A percentile compares a stretch with the other conserved stretches of the same genome.
These are phyloP conservation scores for Molothrus ater DNA, from an alignment of 2,797 vertebrate species.

Conservation along the genomic window DNA sequence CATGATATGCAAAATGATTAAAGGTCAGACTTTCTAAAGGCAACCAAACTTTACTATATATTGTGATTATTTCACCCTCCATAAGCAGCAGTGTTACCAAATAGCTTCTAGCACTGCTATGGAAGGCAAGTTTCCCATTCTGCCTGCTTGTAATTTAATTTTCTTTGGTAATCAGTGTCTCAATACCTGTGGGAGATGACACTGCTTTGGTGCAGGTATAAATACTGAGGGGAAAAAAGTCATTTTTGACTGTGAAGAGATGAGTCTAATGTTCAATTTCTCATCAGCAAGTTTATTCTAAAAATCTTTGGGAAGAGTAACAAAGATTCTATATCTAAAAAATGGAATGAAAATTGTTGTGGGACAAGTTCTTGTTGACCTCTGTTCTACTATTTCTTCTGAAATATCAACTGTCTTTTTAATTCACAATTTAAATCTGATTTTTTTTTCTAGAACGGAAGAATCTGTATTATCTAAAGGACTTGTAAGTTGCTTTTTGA, in stretches of 20 bases:
- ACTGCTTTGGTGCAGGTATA: background rate
- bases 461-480: conserved; percentile 92
- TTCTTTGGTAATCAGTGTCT: background rate
- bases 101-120: background rate
- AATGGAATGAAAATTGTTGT: background rate
- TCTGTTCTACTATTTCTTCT: background rate
- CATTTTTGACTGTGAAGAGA: background rate
- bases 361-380: background rate
- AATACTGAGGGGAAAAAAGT: background rate
- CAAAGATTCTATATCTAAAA: background rate
- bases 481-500: conserved; percentile 81
- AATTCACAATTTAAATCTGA: background rate
- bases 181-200: background rate
- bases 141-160: background rate
- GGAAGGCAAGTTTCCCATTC: background rate
- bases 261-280: background rate
- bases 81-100: background rate
- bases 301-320: background rate
- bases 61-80: background rate
- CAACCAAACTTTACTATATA: background rate
- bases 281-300: background rate
- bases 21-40: background rate
- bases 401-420: background rate
- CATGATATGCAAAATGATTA: background rate
- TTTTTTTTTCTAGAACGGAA: conserved; percentile 82